Evolutionary conservation across 2,113 vertebrate genomes (phyloP).

Genomic region (Oncorhynchus clarkii): DNA sequence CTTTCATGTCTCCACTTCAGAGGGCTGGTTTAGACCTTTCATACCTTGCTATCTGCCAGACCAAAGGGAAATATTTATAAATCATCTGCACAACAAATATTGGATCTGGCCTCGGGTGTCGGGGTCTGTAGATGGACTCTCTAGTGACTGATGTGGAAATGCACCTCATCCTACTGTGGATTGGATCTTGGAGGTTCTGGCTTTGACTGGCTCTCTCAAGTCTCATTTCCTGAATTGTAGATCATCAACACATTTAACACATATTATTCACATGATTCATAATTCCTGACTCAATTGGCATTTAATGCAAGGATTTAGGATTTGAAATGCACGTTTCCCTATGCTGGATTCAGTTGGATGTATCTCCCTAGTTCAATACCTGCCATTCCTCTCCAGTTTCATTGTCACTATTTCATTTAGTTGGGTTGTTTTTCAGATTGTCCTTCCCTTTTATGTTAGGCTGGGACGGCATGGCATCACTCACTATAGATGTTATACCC

Average conservation of each 20-base stretch:
- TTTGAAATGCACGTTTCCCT: neutral
- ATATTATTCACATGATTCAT: neutral
- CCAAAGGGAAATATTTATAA: conserved; percentile 74
- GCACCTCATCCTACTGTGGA: conserved; percentile 17
- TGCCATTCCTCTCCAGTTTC: neutral
- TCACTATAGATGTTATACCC: neutral
- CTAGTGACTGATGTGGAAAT: conserved; percentile 45
- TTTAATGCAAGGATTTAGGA: neutral
- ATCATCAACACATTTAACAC: conserved; percentile 36
- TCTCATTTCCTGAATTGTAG: conserved; percentile 33
- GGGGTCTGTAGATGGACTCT: conserved; percentile 20
- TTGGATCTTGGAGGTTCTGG: neutral
- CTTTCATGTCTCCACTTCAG: conserved; percentile 66
- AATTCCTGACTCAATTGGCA: neutral
- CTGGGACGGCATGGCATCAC: neutral
- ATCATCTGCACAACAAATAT: conserved; percentile 65
- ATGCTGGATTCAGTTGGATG: neutral
- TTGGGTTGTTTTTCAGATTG: neutral
- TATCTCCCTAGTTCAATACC: neutral
- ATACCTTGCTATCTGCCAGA: conserved; percentile 53
- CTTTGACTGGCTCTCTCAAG: neutral
- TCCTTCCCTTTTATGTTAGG: neutral
- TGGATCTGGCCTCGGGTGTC: neutral
- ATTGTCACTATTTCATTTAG: neutral
- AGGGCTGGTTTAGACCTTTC: conserved; percentile 40